Base-by-base conservation (phyloP, 2,113 vertebrate genomes). In the Coptodon bakossiorum region DNA sequence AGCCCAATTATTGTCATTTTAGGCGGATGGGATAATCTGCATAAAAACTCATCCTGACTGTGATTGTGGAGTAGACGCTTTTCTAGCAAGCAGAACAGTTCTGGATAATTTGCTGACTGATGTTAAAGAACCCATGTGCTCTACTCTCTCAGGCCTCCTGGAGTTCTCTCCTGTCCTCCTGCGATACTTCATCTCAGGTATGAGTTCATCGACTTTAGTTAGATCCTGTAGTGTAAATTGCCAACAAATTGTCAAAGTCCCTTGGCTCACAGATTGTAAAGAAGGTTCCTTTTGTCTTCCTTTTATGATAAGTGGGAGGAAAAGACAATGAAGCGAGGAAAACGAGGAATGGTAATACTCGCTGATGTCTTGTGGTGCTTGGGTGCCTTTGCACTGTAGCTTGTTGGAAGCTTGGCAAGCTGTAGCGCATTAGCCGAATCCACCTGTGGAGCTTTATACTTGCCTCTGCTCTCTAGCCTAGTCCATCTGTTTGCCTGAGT, bases 151-250 rank as follows among this genome's bases (percentile, higher is more conserved):
- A 96, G 96, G 93, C 90, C 87, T 95, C 82, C 91, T 93, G 95
- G 93, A 96, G 86, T 92, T 96, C 83, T 95, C 95, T 13, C 94
- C 95, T 9, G 91, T 96, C 66, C 93, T 95, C 90, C 94, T 96
- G 24, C 93, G 92, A 87, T 96, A 95, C 94, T 89, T 96, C 93
- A 86, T 96, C 86, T 95, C 96, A 96, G 95, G 96, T 96, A 96
- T 89, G 95, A 52, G 66, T 80, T 78, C 76, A 87, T 50, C 22
- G 19, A 76, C 13, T 83, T 54, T 85, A 82, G 43, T 56, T 89
- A 92, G 91, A 89, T 50, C 53, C 83, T 82, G 50, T 90, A 13
- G 27, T 34, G 45, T 52, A 52, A 34, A 78, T 78, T 78, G 11
- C 45, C 45, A 78, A 31, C 10, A 34, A 78, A 17, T 10, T 80